Base-by-base conservation (phyloP, 2,797 vertebrate species). In the Eleutherodactylus coqui region DNA sequence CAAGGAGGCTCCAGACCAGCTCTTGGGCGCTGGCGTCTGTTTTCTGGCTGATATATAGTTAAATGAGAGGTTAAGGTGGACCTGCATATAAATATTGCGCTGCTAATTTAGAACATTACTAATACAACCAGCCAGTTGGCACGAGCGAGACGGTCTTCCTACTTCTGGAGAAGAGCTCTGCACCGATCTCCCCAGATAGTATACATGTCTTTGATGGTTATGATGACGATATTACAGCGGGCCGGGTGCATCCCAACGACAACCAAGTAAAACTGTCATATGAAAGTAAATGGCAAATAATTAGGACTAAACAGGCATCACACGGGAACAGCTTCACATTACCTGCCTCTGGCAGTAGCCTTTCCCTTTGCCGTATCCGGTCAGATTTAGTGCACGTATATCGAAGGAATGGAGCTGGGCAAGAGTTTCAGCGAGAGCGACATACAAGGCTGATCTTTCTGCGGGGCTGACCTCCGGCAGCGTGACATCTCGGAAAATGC, bases 341-440 rank as follows among this genome's bases (percentile, higher is more conserved):
- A 99, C 98, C 95, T 99, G 98, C 93, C 98, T 96, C 90, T 90
- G 96, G 93, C 96, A 96, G 92, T 97, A 99, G 60, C 94, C 96
- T 5, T 91, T 81, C 82, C 96, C 96, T 92, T 88, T 94, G 1
- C 98, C 97, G 38, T 95, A 98, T 0, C 89, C 92, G 51, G 94
- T 89, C 41, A 99, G 95, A 60, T 92, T 93, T 79, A 99, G 34
- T 0, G 92, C 91, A 9, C 78, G 81, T 55, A 96, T 58, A 73
- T 94, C 91, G 84, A 96, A 89, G 14, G 96, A 96, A 86, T 99
- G 97, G 13, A 99, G 89, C 86, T 87, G 92, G 62, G 97, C 96
- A 91, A 98, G 75, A 0, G 93, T 93, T 93, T 97, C 96, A 38
- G 95, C 89, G 34, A 96, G 91, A 36, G 96, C 95, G 81, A 98